A percentile compares a stretch with the other conserved stretches of the same genome.
Evolutionary conservation across 1,140 invertebrate species (phyloP).

Genomic region (Rhynchophorus ferrugineus): DNA sequence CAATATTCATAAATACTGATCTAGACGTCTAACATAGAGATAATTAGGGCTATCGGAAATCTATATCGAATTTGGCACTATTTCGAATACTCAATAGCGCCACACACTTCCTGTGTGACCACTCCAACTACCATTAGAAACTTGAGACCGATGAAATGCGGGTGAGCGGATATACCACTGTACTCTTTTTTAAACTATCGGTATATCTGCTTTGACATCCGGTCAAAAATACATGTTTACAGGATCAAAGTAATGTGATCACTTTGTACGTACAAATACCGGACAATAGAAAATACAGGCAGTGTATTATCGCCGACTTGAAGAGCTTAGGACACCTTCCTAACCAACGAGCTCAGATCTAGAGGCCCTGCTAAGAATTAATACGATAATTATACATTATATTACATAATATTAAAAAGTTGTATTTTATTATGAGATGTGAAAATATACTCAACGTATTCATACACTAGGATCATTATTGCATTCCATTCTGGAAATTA

Average conservation of each 20-base stretch:
- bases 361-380: not conserved
- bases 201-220: conserved; percentile 18
- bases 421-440: not conserved
- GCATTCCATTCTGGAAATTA: not conserved
- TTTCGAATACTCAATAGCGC: not conserved
- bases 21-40: too few relatives aligned
- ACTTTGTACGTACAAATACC: conserved; percentile 22
- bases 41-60: too few relatives aligned
- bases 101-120: conserved; percentile 3
- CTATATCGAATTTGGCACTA: too few relatives aligned
- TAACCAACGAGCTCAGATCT: not conserved
- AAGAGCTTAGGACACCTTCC: conserved; percentile 14
- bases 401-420: not conserved
- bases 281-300: conserved; percentile 16
- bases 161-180: conserved; percentile 21
- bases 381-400: not conserved
- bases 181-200: conserved; percentile 14
- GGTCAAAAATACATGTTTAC: conserved; percentile 19
- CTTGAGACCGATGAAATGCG: conserved; percentile 15
- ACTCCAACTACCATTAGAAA: conserved; percentile 5
- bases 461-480: not conserved
- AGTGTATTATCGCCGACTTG: conserved; percentile 6
- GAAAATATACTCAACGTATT: not conserved
- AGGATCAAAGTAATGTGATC: conserved; percentile 14
- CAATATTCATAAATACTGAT: too few relatives aligned